A percentile compares a stretch with the other conserved stretches of the same genome.
Evolutionary conservation across 2,113 vertebrate species (phyloP).

Genomic region (Anhinga anhinga): DNA sequence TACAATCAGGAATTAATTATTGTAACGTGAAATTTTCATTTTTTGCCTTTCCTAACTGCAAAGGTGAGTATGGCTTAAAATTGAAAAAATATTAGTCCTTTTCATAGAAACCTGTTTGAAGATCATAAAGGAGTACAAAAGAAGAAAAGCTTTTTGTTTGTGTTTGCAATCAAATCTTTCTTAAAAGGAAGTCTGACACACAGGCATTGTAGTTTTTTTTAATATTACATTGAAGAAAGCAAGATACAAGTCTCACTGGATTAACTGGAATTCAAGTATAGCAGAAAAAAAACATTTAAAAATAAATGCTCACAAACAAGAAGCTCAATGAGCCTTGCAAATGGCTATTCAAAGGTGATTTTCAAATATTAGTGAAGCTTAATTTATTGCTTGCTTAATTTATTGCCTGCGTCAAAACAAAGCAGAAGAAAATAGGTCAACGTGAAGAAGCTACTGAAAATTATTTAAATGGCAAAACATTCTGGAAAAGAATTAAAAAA

Average conservation of each 20-base stretch:
- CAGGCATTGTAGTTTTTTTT: conserved; percentile 49
- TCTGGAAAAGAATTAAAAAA: neutral
- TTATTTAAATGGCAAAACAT: conserved; percentile 52
- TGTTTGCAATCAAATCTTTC: conserved; percentile 52
- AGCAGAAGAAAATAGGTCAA: neutral
- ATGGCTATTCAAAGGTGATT: conserved; percentile 69
- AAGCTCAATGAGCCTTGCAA: conserved; percentile 64
- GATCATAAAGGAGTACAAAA: conserved; percentile 63
- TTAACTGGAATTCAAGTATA: conserved; percentile 63
- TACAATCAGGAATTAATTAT: conserved; percentile 71
- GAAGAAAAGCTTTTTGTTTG: conserved; percentile 67
- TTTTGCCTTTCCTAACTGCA: conserved; percentile 50
- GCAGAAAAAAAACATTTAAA: conserved; percentile 46
- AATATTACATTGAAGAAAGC: conserved; percentile 44
- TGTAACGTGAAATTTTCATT: conserved; percentile 32
- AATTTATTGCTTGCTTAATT: conserved; percentile 68
- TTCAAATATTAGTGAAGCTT: conserved; percentile 72
- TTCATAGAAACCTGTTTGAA: conserved; percentile 67
- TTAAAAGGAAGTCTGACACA: conserved; percentile 58
- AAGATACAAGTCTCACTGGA: conserved; percentile 64
- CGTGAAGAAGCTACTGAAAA: conserved; percentile 35
- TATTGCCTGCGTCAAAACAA: conserved; percentile 57
- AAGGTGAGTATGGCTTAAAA: conserved; percentile 52
- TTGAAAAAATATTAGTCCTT: conserved; percentile 48
- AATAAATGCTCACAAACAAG: conserved; percentile 62